Evolutionary conservation across 2,113 vertebrate species (phyloP).

Genomic region (Sula dactylatra): DNA sequence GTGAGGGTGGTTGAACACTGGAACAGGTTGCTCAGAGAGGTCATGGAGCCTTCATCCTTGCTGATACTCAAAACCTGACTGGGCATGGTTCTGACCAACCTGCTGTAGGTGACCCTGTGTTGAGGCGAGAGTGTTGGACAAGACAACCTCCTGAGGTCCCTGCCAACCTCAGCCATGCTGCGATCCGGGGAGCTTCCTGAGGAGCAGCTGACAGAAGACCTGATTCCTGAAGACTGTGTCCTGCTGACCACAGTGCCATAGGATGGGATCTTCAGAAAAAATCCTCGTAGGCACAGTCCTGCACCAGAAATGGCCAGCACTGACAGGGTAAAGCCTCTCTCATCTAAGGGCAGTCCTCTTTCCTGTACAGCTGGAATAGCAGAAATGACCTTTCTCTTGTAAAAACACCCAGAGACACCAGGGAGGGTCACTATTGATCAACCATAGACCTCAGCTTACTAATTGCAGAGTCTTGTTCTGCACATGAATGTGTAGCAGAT

Average conservation of each 20-base stretch:
- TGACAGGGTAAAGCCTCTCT: background rate
- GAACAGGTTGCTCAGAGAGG: background rate
- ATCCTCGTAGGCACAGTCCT: accelerated
- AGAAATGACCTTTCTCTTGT: background rate
- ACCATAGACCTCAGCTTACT: background rate
- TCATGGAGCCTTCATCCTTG: background rate
- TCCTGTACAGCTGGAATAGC: background rate
- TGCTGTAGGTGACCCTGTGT: background rate
- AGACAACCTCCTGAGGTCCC: background rate
- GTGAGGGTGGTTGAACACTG: background rate
- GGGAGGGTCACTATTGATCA: background rate
- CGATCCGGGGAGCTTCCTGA: background rate
- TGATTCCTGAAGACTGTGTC: background rate
- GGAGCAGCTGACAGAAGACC: background rate
- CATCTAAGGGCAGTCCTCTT: background rate
- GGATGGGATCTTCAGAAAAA: background rate
- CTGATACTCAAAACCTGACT: background rate
- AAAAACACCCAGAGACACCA: background rate
- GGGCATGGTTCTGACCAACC: background rate
- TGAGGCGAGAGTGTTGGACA: background rate
- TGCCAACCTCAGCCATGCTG: background rate
- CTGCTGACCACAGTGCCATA: background rate
- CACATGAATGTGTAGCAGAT: constrained; percentile 9
- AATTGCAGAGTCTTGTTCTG: background rate
- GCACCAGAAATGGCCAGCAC: background rate